Base-by-base conservation (phyloP, 2,888 invertebrate species). In the Choristoneura rosaceana region DNA sequence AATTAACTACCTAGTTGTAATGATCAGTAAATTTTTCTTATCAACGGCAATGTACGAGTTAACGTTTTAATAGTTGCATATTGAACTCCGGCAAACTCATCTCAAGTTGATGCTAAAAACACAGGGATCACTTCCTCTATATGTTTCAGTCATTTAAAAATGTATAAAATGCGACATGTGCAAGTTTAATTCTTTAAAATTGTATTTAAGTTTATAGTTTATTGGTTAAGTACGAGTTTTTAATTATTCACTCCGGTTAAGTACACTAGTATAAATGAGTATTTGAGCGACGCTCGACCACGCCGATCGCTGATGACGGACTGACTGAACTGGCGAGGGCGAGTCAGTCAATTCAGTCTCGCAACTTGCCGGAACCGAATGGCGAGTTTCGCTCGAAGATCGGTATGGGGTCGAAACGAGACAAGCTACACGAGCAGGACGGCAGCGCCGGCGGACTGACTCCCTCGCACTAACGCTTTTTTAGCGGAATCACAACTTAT, bases 381-480 rank as follows among this genome's bases (percentile, higher is more conserved):
- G 15, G 7, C 15, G 50, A 15, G 50, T 50, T n/a, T 38, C 38
- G 38, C 43, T 50, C 50, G 15, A 45, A 45, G 50, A 15, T 15
- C 50, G 50, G 50, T 15, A 15, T 50, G 15, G 15, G 15, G 8
- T 50, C 4, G 25, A 25, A 25, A 10, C 17, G 52, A 17, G 52
- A 55, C 52, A 8, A 17, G 25, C 25, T 17, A 17, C 17, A 55
- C 25, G 52, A 55, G 52, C 10, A 25, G 55, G 55, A 55, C 25
- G 12, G 55, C 55, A 25, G 12, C 52, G 17, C 47, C 14, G 60
- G 61, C 45, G 9, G 45, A 33, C 45, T 45, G 34, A 15, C 64
- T 64, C 64, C 50, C 47, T 64, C 64, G 12, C 47, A 63, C 47
- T 63, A 63, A 38, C n/a, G 45, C 14, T 14, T 17, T 43, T 17